Evolutionary conservation across 2,888 invertebrate species (phyloP), one percentile per base, ranked within the genome.

Genomic region (Eupithecia tripunctaria): DNA sequence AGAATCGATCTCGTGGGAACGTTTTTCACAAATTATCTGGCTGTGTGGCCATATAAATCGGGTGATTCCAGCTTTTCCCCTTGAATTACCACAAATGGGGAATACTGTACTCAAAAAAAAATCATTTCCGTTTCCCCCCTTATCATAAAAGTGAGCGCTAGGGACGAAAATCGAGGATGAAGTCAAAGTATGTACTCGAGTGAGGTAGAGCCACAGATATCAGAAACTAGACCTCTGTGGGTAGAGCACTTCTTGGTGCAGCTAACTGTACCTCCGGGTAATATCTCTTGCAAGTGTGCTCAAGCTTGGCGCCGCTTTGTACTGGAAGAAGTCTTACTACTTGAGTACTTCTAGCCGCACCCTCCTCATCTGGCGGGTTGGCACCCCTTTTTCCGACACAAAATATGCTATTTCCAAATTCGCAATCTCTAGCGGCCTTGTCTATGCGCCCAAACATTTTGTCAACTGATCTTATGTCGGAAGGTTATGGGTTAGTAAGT

Each of bases 231-330:
- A n/a, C n/a, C n/a, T n/a, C n/a, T n/a, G n/a, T n/a, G n/a, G n/a
- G n/a, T n/a, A n/a, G n/a, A n/a, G n/a, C n/a, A 43, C 1, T 56
- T 51, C n/a, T 56, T 25, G 51, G 21, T 56, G 56, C 25, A 56
- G 56, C 25, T 5, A 14, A 56, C 56, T 56, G 51, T 56, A 56
- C 51, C 51, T 25, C 51, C 5, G 1, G 59, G 65, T 68, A 67
- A 21, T 21, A 47, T 12, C 15, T 21, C 4, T 14, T n/a, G 47
- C 74, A 74, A 66, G 51, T 25, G 29, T 56, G 56, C 5, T 56
- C 68, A 74, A 71, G 38, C 38, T 51, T 56, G 25, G 27, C 29
- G 59, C 29, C 4, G 29, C 60, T 29, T 15, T 21, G 51, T 2
- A 21, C 3, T 47, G 8, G n/a, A 32, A 0, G 6, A 32, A 8